Conservation (phyloP, 2,113 vertebrate genomes). For the Zonotrichia leucophrys region DNA sequence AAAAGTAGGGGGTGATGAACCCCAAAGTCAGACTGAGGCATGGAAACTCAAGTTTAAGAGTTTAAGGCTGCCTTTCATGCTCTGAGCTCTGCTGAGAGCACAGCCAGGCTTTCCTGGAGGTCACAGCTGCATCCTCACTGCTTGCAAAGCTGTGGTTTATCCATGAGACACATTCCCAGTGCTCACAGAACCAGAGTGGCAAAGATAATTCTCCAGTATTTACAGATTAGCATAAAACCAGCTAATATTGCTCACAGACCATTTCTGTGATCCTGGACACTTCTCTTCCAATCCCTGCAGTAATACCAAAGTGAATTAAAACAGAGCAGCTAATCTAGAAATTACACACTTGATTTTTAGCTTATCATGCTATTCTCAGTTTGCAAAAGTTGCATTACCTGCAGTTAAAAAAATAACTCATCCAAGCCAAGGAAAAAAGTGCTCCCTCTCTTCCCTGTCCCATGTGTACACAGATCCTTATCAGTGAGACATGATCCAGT, state of each 20-base stretch:
- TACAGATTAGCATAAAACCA: neutral
- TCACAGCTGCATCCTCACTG: neutral
- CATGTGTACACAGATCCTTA: neutral
- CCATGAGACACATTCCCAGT: neutral
- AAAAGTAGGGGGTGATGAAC: rapidly evolving
- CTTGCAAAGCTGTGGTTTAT: neutral
- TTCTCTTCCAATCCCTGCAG: neutral
- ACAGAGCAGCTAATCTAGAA: neutral
- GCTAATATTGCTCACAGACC: neutral
- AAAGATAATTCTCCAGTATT: neutral
- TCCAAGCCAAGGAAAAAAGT: neutral
- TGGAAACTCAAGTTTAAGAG: neutral
- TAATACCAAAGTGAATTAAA: neutral
- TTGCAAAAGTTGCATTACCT: neutral
- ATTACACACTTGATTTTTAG: neutral
- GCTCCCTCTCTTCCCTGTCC: neutral
- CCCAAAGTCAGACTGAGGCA: neutral
- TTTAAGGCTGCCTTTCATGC: neutral
- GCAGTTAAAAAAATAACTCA: neutral
- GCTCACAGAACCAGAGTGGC: neutral
- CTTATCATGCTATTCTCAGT: neutral
- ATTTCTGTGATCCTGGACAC: neutral
- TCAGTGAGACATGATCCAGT: neutral
- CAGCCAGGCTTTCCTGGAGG: neutral
- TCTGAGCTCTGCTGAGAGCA: neutral